Evolutionary conservation across 2,113 vertebrate species (phyloP).

Genomic region (Columba livia): DNA sequence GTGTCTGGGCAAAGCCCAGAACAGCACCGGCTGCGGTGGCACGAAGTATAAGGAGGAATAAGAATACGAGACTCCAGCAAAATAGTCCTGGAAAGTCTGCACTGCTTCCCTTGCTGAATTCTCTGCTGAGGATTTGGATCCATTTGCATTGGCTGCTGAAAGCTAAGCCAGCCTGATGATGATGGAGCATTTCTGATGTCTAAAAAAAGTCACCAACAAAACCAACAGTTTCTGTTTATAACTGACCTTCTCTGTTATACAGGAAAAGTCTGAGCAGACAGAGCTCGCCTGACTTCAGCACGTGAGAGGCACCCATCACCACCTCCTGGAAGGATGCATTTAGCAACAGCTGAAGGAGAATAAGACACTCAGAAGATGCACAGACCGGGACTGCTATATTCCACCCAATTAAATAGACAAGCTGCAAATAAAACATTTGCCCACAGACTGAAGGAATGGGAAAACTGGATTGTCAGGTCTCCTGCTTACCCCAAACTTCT

Average conservation of each 20-base stretch:
- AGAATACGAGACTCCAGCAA: neutral
- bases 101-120: neutral
- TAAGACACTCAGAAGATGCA: neutral
- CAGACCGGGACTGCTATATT: neutral
- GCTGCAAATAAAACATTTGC: neutral
- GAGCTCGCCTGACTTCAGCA: neutral
- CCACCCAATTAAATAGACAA: neutral
- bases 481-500: neutral
- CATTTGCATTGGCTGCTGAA: neutral
- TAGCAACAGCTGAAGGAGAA: neutral
- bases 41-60: neutral
- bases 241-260: neutral
- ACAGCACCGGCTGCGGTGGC: neutral
- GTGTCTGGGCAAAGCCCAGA: neutral
- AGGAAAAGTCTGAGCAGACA: neutral
- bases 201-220: slow-evolving; percentile 34
- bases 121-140: slow-evolving; percentile 30
- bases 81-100: neutral
- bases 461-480: neutral
- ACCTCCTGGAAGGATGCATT: neutral
- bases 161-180: slow-evolving; percentile 2
- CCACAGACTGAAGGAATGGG: neutral
- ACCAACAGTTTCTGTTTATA: neutral
- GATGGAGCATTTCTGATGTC: slow-evolving; percentile 28
- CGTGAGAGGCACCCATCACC: neutral